A percentile compares a stretch with the other conserved stretches of the same genome.
phyloP scores from a whole-genome alignment of 2,888 invertebrate species.

The Caenorhabditis becei region DNA sequence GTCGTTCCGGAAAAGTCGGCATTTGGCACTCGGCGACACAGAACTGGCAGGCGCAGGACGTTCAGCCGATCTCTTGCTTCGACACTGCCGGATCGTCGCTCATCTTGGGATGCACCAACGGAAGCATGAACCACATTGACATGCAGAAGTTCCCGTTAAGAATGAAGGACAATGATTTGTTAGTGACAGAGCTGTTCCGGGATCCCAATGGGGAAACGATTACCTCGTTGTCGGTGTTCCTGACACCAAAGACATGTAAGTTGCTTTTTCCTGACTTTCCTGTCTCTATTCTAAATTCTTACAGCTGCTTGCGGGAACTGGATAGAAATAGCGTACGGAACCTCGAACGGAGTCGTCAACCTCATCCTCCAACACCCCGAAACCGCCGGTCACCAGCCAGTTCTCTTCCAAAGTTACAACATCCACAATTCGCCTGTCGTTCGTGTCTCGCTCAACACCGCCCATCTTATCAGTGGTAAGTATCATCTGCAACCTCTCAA shows the following conservation, averaged over 20 bases:
- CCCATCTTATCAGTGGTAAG: slow-evolving; percentile 91
- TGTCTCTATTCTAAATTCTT: slow-evolving; percentile 2
- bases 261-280: slow-evolving; percentile 75
- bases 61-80: slow-evolving; percentile 94
- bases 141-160: slow-evolving; percentile 95
- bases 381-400: slow-evolving; percentile 97
- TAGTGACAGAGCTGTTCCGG: slow-evolving; percentile 94
- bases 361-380: slow-evolving; percentile 99
- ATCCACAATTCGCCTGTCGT: slow-evolving; percentile 79
- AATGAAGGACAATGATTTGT: slow-evolving; percentile 98
- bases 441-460: slow-evolving; percentile 88
- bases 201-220: slow-evolving; percentile 96
- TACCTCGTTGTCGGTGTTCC: slow-evolving; percentile 96
- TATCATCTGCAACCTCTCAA: neutral
- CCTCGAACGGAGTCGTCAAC: slow-evolving; percentile 91
- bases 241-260: slow-evolving; percentile 99
- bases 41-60: slow-evolving; percentile 93
- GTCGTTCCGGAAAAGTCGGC: slow-evolving; percentile 93
- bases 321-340: slow-evolving; percentile 99
- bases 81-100: slow-evolving; percentile 95
- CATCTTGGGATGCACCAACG: slow-evolving; percentile 94
- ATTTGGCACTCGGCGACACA: slow-evolving; percentile 99
- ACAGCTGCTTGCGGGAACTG: slow-evolving; percentile 96
- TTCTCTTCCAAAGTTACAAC: slow-evolving; percentile 89
- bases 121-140: slow-evolving; percentile 86